phyloP scores from a whole-genome alignment of 2,797 vertebrate species.

The Cynodonichthys magdalenae region DNA sequence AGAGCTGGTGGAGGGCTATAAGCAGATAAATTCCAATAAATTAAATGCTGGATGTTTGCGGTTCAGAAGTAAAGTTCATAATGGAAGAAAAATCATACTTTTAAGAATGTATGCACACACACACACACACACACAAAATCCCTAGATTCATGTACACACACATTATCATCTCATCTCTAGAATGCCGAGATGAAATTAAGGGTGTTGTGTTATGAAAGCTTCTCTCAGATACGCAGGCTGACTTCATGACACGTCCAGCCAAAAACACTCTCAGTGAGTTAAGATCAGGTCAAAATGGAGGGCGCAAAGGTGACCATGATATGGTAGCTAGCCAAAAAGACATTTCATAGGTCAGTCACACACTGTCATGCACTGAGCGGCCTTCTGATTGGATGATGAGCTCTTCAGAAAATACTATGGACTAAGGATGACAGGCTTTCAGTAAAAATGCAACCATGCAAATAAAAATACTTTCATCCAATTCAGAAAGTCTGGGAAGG shows the following conservation, averaged over 20 bases:
- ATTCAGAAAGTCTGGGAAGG: constrained; percentile 62
- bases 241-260: constrained; percentile 37
- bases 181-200: constrained; percentile 48
- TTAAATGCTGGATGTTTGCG: neutral
- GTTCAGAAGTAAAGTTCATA: constrained; percentile 25
- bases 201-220: constrained; percentile 55
- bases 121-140: constrained; percentile 54
- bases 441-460: constrained; percentile 73
- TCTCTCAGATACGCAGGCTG: constrained; percentile 40
- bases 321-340: constrained; percentile 45
- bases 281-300: constrained; percentile 53
- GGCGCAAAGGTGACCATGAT: constrained; percentile 39
- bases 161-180: constrained; percentile 43
- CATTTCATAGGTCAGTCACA: constrained; percentile 68
- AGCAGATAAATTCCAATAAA: constrained; percentile 21
- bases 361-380: constrained; percentile 65
- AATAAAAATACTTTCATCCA: constrained; percentile 67
- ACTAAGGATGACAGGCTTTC: constrained; percentile 30
- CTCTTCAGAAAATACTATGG: constrained; percentile 39
- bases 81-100: constrained; percentile 16
- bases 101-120: constrained; percentile 49
- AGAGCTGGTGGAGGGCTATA: constrained; percentile 90
- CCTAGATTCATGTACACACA: constrained; percentile 60
- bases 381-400: constrained; percentile 66
- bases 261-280: constrained; percentile 42